phyloP scores from a whole-genome alignment of 2,797 vertebrate species.

The Urophycis tenuis region DNA sequence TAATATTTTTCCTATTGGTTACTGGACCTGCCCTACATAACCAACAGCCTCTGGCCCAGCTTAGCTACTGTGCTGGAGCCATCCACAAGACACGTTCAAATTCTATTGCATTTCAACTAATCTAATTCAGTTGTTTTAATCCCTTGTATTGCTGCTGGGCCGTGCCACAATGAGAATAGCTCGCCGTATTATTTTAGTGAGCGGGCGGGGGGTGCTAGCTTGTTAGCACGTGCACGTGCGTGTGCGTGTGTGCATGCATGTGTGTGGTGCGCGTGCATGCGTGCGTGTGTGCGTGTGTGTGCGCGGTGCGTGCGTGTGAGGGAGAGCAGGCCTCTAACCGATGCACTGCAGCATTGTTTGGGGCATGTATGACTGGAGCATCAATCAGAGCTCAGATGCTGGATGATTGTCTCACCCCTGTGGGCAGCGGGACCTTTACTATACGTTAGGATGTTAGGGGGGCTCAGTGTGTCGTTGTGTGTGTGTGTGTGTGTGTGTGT shows the following conservation, averaged over 20 bases:
- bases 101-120: not conserved
- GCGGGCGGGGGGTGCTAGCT: slow-evolving; percentile 13
- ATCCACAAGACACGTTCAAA: not conserved
- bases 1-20: not conserved
- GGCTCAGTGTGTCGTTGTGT: not conserved
- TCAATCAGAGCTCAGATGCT: slow-evolving; percentile 65
- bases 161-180: slow-evolving; percentile 9
- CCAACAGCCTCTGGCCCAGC: not conserved
- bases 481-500: not conserved
- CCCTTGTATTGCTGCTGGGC: slow-evolving; percentile 21
- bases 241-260: slow-evolving; percentile 21
- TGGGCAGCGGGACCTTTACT: slow-evolving; percentile 47
- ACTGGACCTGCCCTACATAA: not conserved
- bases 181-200: slow-evolving; percentile 29
- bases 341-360: too few species aligned
- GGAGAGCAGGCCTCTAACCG: not conserved
- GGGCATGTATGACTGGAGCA: too few species aligned
- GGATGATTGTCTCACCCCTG: slow-evolving; percentile 57
- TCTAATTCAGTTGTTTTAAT: slow-evolving; percentile 13
- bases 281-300: too few species aligned
- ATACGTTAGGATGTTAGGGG: slow-evolving; percentile 24
- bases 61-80: not conserved
- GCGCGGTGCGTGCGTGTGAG: not conserved
- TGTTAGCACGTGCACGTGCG: slow-evolving; percentile 25
- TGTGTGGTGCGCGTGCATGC: not conserved